Percentiles rank a stretch among this genome's conserved stretches.
phyloP scores from a whole-genome alignment of 2,888 invertebrate genomes.

The Eupsilia transversa region DNA sequence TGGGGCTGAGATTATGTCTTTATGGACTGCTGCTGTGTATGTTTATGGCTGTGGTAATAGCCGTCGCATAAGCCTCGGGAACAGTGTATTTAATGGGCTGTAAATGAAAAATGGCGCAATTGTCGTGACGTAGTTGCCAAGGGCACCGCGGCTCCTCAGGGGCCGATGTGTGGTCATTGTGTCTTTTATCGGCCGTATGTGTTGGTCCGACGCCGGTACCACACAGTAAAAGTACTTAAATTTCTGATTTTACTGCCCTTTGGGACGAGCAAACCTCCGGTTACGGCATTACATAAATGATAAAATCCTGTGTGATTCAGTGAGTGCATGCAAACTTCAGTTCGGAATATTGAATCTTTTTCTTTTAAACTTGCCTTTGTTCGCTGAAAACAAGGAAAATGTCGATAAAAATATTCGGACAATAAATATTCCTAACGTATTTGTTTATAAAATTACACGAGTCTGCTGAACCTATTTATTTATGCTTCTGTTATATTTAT shows the following conservation, averaged over 20 bases:
- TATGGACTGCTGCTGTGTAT: slow-evolving; percentile 69
- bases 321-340: background rate
- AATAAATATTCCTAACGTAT: background rate
- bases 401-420: background rate
- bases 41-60: slow-evolving; percentile 80
- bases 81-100: slow-evolving; percentile 82
- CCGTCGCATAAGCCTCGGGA: slow-evolving; percentile 74
- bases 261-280: slow-evolving; percentile 17
- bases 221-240: slow-evolving; percentile 54
- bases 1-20: slow-evolving; percentile 54
- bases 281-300: slow-evolving; percentile 7
- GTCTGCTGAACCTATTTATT: background rate
- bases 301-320: slow-evolving; percentile 2
- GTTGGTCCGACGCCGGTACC: slow-evolving; percentile 55
- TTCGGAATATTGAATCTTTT: background rate
- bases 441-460: background rate
- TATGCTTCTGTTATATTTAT: slow-evolving; percentile 28
- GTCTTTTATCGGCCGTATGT: slow-evolving; percentile 75
- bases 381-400: background rate
- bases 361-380: background rate
- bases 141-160: slow-evolving; percentile 65
- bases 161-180: slow-evolving; percentile 65
- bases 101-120: slow-evolving; percentile 83
- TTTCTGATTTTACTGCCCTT: slow-evolving; percentile 46
- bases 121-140: slow-evolving; percentile 72